These are phyloP conservation scores for Coregonus suidteri DNA, from an alignment of 2,797 vertebrate genomes.

Conservation along the genomic window DNA sequence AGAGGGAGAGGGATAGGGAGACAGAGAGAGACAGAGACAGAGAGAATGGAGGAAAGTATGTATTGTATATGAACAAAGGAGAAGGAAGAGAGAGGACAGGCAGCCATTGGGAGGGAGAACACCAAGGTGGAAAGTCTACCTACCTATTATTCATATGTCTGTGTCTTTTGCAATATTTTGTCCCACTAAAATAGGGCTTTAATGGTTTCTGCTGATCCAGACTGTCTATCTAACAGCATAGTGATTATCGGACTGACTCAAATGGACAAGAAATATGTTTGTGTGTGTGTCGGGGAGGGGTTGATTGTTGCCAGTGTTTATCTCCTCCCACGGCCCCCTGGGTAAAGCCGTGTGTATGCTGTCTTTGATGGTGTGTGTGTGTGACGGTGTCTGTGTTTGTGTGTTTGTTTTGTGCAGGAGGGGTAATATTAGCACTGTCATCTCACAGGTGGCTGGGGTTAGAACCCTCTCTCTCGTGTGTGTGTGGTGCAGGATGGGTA, in stretches of 20 bases:
- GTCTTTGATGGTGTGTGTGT: constrained; percentile 33
- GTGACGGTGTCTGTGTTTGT: not conserved
- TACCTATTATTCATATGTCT: not conserved
- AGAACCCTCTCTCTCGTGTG: not conserved
- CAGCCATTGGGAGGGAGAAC: not conserved
- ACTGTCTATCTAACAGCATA: not conserved
- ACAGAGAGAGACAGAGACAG: too few relatives aligned
- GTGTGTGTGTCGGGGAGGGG: constrained; percentile 5
- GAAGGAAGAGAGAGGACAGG: too few relatives aligned
- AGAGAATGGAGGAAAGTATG: too few relatives aligned
- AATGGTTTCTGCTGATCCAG: too few relatives aligned
- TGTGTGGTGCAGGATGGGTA: not conserved
- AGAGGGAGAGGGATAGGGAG: constrained; percentile 11
- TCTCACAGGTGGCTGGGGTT: not conserved
- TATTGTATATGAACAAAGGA: too few relatives aligned
- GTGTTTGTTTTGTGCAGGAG: constrained; percentile 4
- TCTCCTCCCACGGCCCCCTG: constrained; percentile 1
- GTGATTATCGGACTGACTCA: constrained; percentile 27
- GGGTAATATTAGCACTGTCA: not conserved
- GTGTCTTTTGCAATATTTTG: not conserved
- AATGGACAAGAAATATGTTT: constrained; percentile 3
- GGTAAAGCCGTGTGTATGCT: constrained; percentile 6
- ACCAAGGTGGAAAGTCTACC: not conserved
- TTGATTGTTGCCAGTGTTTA: constrained; percentile 32
- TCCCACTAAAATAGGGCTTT: not conserved